Evolutionary conservation across 2,888 invertebrate genomes (phyloP).

Genomic region (Amphipoea lucens): DNA sequence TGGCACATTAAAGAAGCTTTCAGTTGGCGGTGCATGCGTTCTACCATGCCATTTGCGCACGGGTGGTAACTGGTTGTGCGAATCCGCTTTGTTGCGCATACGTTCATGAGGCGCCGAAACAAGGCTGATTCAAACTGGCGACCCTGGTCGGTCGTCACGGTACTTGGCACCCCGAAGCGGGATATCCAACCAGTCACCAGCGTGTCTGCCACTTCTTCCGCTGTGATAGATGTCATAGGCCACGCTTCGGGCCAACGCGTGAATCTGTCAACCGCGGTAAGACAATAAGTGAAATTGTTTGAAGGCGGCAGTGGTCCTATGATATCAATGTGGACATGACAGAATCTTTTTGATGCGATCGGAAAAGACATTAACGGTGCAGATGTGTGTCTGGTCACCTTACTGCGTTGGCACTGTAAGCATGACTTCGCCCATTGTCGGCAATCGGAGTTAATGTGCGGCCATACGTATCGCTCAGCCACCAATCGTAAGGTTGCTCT

Average conservation of each 20-base stretch:
- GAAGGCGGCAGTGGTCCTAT: too few relatives aligned
- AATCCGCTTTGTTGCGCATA: background rate
- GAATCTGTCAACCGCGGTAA: too few relatives aligned
- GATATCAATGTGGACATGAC: too few relatives aligned
- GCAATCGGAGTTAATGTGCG: background rate
- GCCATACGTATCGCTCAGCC: background rate
- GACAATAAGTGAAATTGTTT: too few relatives aligned
- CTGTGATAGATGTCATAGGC: too few relatives aligned
- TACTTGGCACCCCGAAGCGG: background rate
- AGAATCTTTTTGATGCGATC: background rate
- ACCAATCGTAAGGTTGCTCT: background rate
- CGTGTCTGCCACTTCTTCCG: background rate
- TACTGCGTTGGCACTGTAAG: too few relatives aligned
- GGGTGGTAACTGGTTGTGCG: background rate
- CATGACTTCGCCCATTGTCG: background rate
- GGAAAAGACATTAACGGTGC: background rate
- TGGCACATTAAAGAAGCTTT: too few relatives aligned
- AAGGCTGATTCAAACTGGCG: background rate
- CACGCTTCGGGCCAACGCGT: too few relatives aligned
- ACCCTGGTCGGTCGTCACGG: background rate
- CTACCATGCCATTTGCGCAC: too few relatives aligned
- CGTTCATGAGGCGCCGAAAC: background rate
- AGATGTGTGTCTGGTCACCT: background rate
- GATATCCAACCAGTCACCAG: conserved; percentile 1
- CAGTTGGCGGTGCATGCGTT: too few relatives aligned